phyloP scores from a whole-genome alignment of 2,888 invertebrate genomes.

The Orchestes rusci region DNA sequence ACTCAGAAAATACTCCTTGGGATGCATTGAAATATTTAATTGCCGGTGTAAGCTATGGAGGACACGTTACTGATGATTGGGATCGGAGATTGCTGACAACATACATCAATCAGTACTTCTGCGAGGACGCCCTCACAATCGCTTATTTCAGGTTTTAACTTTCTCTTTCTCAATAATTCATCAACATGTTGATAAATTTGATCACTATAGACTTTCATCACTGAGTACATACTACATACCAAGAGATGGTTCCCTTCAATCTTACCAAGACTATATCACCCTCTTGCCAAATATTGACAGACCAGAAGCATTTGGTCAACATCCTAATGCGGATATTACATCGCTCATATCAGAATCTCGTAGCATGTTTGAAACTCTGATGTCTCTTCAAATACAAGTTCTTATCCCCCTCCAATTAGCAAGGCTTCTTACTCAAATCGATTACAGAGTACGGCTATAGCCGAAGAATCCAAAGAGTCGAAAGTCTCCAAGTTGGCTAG shows the following conservation, averaged over 20 bases:
- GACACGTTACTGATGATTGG: slow-evolving; percentile 75
- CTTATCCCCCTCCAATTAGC: too few relatives aligned
- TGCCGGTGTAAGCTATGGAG: slow-evolving; percentile 84
- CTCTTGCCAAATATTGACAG: slow-evolving; percentile 71
- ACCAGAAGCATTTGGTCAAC: slow-evolving; percentile 85
- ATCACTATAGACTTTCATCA: slow-evolving; percentile 69
- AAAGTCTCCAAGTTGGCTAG: slow-evolving; percentile 61
- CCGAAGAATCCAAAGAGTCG: slow-evolving; percentile 59
- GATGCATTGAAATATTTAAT: slow-evolving; percentile 83
- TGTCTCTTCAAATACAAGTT: slow-evolving; percentile 65
- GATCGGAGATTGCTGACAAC: slow-evolving; percentile 68
- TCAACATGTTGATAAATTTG: too few relatives aligned
- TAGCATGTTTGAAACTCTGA: slow-evolving; percentile 67
- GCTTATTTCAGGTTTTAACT: slow-evolving; percentile 63
- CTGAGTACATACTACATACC: slow-evolving; percentile 77
- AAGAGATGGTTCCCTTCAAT: slow-evolving; percentile 69
- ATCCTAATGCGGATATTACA: slow-evolving; percentile 83
- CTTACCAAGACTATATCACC: slow-evolving; percentile 74
- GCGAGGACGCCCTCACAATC: slow-evolving; percentile 58
- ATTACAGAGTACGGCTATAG: slow-evolving; percentile 34
- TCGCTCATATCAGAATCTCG: slow-evolving; percentile 75
- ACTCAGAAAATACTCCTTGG: slow-evolving; percentile 72
- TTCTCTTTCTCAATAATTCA: too few relatives aligned
- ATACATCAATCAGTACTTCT: slow-evolving; percentile 78
- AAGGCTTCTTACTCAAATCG: not conserved